Base-by-base conservation (phyloP, 2,113 vertebrate genomes). In the Bostrychus sinensis region DNA sequence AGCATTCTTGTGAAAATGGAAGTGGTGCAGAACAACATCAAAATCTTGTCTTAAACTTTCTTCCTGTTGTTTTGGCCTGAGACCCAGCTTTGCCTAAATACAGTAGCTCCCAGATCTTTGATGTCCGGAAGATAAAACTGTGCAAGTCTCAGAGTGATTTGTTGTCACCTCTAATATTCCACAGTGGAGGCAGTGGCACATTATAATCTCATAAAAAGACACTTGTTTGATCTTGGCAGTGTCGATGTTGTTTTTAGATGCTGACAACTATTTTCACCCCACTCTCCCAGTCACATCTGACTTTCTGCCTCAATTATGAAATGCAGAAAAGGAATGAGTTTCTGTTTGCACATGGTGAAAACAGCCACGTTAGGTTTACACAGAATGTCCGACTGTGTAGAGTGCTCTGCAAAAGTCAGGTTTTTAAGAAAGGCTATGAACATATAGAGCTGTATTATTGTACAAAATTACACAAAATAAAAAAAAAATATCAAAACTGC, bases 241-340 rank as follows among this genome's bases (percentile, higher is more conserved):
- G 23, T 19, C 19, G 11, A 32, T 5, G 34, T 62, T 78, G 45
- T 62, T 78, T 79, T 84, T 84, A 77, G 81, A 73, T 22, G 38
- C 58, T 76, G 57, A 64, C 34, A 22, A 38, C 57, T 37, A 16
- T 55, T 53, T 59, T 60, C 53, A 58, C 57, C 38, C 56, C 39
- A 41, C 23, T 32, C 36, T 56, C 36, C n/a, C 30, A 41, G 39
- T 38, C 32, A 8, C n/a, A 0, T 70, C 43, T 53, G 59, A 42
- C 16, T 32, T 16, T 68, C 72, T 88, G 87, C 82, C 86, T 87
- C 88, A 90, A 87, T 88, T 88, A 80, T 82, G 87, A 84, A 86
- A 48, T 78, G 30, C 25, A 61, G 69, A 83, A 70, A 45, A 60
- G 66, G 61, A 56, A 41, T 63, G 48, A 70, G 54, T 76, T 64